phyloP scores from a whole-genome alignment of 2,113 vertebrate genomes.

The Zapus hudsonius region DNA sequence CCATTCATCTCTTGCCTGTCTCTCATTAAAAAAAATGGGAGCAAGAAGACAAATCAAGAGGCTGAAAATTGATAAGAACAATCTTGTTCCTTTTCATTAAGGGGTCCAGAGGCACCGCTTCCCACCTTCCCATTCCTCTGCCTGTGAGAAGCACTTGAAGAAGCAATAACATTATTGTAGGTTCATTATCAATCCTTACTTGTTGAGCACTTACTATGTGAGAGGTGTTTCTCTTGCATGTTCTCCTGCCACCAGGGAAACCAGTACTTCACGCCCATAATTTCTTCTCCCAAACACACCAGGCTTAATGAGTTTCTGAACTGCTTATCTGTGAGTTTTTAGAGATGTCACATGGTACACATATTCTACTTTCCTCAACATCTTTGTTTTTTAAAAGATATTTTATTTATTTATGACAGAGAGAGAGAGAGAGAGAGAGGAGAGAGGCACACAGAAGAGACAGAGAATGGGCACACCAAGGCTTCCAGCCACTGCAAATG shows the following conservation, averaged over 20 bases:
- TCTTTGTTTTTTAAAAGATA: too few species aligned
- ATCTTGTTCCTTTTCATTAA: background rate
- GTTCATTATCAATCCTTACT: background rate
- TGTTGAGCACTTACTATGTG: background rate
- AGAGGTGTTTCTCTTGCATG: background rate
- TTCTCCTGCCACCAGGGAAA: background rate
- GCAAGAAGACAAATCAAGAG: slow-evolving; percentile 16
- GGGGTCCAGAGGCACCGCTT: background rate
- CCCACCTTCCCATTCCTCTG: background rate
- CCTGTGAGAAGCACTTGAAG: background rate
- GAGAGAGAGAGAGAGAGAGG: too few species aligned
- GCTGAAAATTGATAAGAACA: background rate
- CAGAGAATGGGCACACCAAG: too few species aligned
- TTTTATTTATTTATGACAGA: too few species aligned
- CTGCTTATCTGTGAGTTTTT: background rate
- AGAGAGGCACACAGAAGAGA: too few species aligned
- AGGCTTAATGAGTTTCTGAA: slow-evolving; percentile 13
- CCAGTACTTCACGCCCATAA: background rate
- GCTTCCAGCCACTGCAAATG: too few species aligned
- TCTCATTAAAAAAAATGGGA: background rate
- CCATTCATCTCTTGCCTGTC: background rate
- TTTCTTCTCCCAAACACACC: background rate
- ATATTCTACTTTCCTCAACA: background rate
- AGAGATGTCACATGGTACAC: background rate
- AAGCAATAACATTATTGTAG: background rate